Base-by-base conservation (phyloP, 1,140 invertebrate genomes). In the Physella acuta region DNA sequence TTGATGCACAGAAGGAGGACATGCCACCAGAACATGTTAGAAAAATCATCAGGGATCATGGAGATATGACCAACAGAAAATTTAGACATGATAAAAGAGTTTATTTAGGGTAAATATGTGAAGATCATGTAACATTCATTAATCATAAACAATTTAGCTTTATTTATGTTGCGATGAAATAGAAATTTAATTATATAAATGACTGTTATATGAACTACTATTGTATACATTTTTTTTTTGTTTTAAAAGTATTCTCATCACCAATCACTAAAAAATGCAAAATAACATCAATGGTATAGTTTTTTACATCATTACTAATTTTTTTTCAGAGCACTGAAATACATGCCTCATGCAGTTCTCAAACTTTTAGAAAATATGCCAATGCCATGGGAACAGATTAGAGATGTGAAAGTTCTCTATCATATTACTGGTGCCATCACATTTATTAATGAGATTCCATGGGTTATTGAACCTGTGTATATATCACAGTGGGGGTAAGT, bases 381-480 rank as follows among this genome's bases (percentile, higher is more conserved):
- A 0, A 99, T 99, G 97, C 98, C 98, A 0, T 99, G 98, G 98
- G 98, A 99, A 86, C 97, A 99, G 86, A 99, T 99, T 73, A 87
- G 97, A 75, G 97, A 99, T 87, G 95, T 98, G 0, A 93, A 95
- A 86, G 96, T 98, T 1, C 86, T 98, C 4, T 99, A 98, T 84
- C 97, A 98, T 79, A 98, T 98, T 53, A 98, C 96, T 17, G 96
- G 98, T 71, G 98, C 98, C n/a, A 99, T 99, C 64, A 99, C 98
- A 33, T 99, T 99, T 88, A 96, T 99, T 11, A 99, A 99, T 88
- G 97, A 99, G 89, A 99, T 99, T 80, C 98, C 98, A 31, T 98
- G 96, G 95, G 95, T 99, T 31, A 94, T 99, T 81, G 98, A 99
- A 82, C 98, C 98, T 3, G 92, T 99, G 1, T 99, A 98, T 81